Conservation (phyloP, 2,113 vertebrate genomes). For the Phyllostomus discolor region DNA sequence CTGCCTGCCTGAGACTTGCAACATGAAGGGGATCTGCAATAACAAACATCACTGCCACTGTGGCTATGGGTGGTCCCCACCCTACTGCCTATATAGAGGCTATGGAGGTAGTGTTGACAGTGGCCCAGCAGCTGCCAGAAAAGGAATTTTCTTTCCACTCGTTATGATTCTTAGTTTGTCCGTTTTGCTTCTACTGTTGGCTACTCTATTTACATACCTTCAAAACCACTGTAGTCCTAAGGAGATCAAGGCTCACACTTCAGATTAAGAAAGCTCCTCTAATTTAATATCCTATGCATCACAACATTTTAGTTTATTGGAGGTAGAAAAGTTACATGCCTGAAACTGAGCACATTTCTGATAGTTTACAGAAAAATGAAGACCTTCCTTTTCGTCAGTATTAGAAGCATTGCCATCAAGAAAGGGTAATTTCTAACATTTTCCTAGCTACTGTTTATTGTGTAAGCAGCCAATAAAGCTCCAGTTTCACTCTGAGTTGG, state of each 20-base stretch:
- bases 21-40: slow-evolving; percentile 84
- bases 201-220: background rate
- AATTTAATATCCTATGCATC: background rate
- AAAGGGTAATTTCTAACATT: background rate
- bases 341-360: background rate
- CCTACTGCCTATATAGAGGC: slow-evolving; percentile 82
- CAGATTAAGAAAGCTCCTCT: background rate
- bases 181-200: background rate
- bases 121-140: slow-evolving; percentile 78
- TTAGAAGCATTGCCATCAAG: background rate
- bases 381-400: background rate
- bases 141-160: background rate
- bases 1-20: slow-evolving; percentile 54
- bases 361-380: background rate
- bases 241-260: background rate
- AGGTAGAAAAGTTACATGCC: background rate
- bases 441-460: background rate
- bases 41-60: slow-evolving; percentile 92
- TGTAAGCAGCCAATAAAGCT: slow-evolving; percentile 47
- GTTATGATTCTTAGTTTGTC: background rate
- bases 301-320: background rate
- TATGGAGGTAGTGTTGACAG: slow-evolving; percentile 90
- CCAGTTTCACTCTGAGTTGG: background rate
- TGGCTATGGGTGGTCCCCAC: slow-evolving; percentile 82
- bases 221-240: background rate